Conservation (phyloP, 2,888 invertebrate genomes). For the Neoaliturus tenellus region DNA sequence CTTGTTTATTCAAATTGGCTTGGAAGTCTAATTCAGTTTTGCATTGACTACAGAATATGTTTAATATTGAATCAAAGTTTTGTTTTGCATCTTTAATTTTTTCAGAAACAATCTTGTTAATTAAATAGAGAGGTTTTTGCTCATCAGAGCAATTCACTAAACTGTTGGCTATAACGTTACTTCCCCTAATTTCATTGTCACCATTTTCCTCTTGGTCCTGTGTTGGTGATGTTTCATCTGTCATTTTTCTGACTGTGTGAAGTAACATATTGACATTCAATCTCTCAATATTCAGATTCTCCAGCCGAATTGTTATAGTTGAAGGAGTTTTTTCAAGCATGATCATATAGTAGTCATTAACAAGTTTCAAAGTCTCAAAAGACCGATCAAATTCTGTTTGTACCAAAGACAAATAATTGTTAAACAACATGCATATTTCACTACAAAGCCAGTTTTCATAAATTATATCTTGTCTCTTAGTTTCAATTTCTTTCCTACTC, state of each 20-base stretch:
- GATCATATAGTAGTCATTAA: conserved; percentile 73
- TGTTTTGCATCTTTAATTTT: not conserved
- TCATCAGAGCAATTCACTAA: not conserved
- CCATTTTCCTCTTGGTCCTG: not conserved
- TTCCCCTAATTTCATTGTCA: not conserved
- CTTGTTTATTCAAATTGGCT: not conserved
- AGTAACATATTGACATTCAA: not conserved
- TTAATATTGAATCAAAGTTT: not conserved
- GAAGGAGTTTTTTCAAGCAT: conserved; percentile 52
- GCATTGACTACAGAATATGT: not conserved
- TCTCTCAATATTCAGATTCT: not conserved
- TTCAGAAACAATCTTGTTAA: not conserved
- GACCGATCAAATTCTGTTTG: conserved; percentile 79
- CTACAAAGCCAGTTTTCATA: conserved; percentile 77
- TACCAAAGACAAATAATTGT: conserved; percentile 76
- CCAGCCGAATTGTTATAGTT: not conserved
- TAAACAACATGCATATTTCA: conserved; percentile 75
- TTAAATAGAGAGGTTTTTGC: not conserved
- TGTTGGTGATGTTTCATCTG: too few relatives aligned
- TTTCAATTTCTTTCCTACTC: conserved; percentile 74
- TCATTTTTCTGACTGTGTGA: not conserved
- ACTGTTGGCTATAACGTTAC: not conserved
- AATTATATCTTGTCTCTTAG: conserved; percentile 75
- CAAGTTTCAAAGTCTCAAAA: conserved; percentile 72
- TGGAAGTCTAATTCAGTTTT: not conserved